These are phyloP conservation scores for Scrobipalpa costella DNA, from an alignment of 2,888 invertebrate genomes.

Conservation along the genomic window DNA sequence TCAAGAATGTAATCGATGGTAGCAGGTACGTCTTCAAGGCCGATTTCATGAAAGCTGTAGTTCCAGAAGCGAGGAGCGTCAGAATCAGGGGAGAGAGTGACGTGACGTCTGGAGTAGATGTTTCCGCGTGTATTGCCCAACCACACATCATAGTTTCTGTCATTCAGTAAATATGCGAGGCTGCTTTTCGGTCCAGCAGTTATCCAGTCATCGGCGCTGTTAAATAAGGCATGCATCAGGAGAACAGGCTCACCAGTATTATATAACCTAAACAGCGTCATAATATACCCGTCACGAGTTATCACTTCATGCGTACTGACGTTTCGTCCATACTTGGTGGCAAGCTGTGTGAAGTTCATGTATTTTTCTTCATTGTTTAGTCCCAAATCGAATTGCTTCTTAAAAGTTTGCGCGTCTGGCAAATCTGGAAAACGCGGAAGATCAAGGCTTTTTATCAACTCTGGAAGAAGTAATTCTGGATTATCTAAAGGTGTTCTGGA, in stretches of 20 bases:
- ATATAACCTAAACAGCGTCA: constrained; percentile 57
- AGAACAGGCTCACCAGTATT: constrained; percentile 53
- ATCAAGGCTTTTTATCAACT: background rate
- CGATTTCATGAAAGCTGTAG: constrained; percentile 92
- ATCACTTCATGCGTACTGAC: constrained; percentile 41
- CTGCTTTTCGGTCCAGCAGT: constrained; percentile 54
- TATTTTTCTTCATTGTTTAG: background rate
- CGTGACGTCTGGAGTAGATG: constrained; percentile 82
- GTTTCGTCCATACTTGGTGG: background rate
- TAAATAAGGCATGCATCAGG: constrained; percentile 63
- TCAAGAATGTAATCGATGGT: constrained; percentile 86
- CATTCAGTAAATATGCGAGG: constrained; percentile 75
- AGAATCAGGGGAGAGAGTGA: constrained; percentile 47
- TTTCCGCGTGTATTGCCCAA: constrained; percentile 89
- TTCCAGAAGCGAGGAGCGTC: constrained; percentile 80
- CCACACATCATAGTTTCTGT: constrained; percentile 88
- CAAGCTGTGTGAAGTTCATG: background rate
- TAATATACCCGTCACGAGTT: constrained; percentile 59
- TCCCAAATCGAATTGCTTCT: background rate
- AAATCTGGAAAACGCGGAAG: background rate
- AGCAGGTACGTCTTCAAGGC: constrained; percentile 87
- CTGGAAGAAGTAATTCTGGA: background rate
- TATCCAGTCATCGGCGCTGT: constrained; percentile 62
- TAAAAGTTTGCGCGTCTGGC: background rate
- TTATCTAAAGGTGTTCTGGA: no score